Evolutionary conservation across 1,140 invertebrate species (phyloP), one percentile per base, ranked within the genome.

Genomic region (Calycopis cecrops): DNA sequence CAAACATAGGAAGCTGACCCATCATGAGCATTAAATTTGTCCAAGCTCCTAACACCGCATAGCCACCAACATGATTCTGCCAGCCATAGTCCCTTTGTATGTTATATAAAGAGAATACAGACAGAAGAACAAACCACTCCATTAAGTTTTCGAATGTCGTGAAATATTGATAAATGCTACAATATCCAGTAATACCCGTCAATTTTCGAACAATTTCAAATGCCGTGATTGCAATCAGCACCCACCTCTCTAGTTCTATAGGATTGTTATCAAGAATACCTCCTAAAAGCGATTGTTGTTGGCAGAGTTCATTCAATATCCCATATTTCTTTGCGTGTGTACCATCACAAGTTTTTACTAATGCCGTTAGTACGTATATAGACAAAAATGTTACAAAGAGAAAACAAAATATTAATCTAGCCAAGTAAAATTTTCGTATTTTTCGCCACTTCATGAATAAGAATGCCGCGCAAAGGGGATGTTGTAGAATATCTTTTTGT

Each of bases 1-100:
- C 92, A 63, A 92, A 92, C 60, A 91, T 87, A 10, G 92, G 92
- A 9, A 92, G 65, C 55, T 92, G 90, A 3, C 92, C 92, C 62
- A 92, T 90, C 88, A 92, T 90, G 7, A 92, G 67, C 90, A 92
- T 91, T 16, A 92, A 68, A 63, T 92, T 91, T 0, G 90, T 91
- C 91, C 91, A 92, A 21, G 90, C 91, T 16, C 91, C 90, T 0
- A 92, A 73, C 4, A 92, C 90, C 9, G 90, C 90, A 51, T 91
- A 90, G 1, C 91, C 92, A 4, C 91, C 91, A 0, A 92, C 81
- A 59, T 92, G 92, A 65, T 91, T 91, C 44, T 91, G 90, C 90
- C 90, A 91, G 54, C 82, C 79, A 52, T 90, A 90, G 79, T 90
- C 60, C 59, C 71, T 69, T 17, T 78, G 66, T 50, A 87, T 84